Conservation (phyloP, 92 coral and sea anemone species). For the Umimayanthus chanpuru region DNA sequence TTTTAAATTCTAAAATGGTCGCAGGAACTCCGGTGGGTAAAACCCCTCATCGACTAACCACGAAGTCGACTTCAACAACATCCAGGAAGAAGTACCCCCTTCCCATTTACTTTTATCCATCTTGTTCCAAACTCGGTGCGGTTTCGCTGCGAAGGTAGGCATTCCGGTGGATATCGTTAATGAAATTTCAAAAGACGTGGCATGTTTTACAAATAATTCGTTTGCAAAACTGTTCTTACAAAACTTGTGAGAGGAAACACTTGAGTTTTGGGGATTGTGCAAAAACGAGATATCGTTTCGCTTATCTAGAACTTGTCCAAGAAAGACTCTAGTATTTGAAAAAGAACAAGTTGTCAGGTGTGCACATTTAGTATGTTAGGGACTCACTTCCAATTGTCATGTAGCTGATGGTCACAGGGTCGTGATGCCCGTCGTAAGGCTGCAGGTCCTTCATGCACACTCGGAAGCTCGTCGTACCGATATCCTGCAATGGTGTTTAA, state of each 20-base stretch:
- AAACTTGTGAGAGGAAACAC: no score
- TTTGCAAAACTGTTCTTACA: background rate
- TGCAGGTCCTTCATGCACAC: slow-evolving; percentile 78
- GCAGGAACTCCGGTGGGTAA: no score
- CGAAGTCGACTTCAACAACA: no score
- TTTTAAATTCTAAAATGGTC: no score
- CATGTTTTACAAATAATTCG: background rate
- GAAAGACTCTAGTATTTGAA: background rate
- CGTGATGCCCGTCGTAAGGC: slow-evolving; percentile 69
- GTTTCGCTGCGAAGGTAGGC: no score
- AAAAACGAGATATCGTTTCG: background rate
- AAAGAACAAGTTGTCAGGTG: background rate
- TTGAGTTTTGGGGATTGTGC: background rate
- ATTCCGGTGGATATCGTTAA: no score
- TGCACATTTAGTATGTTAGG: background rate
- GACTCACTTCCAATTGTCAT: slow-evolving; percentile 68
- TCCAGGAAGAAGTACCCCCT: no score
- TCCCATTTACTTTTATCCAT: background rate
- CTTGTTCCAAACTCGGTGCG: no score
- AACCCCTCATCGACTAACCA: no score
- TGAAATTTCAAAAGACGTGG: background rate
- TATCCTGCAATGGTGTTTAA: slow-evolving; percentile 40
- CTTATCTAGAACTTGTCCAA: background rate
- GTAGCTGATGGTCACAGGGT: slow-evolving; percentile 68
- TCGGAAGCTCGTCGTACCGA: slow-evolving; percentile 51